Evolutionary conservation across 2,888 invertebrate species (phyloP), one percentile per base, ranked within the genome.

Genomic region (Emmelina monodactyla): DNA sequence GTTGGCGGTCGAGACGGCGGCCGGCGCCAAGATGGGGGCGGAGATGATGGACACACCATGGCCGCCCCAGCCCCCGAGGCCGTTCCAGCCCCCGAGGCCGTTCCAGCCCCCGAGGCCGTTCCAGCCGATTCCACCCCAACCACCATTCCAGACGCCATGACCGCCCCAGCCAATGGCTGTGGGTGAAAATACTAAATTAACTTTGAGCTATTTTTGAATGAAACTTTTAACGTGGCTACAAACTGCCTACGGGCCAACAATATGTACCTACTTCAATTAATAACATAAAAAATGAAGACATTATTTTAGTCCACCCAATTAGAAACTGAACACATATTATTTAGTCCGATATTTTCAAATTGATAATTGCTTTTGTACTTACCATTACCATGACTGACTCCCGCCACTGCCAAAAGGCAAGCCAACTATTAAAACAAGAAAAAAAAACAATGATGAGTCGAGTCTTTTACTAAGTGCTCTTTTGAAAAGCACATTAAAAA

Each of bases 1-100:
- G 50, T 63, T 71, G 6, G 67, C 64, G 19, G 63, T 55, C 22
- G 76, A 78, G 31, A 73, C 55, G 22, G 69, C 67, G 1, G 68
- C 64, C 0, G 70, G 68, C 2, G 63, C 58, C 15, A 55, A 28
- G 34, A 58, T 47, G 1, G 58, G 53, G 1, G 55, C 49, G 22
- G 42, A 41, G 45, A 53, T 42, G 35, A 56, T 44, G 11, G 53
- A n/a, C n/a, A n/a, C n/a, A n/a, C n/a, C n/a, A n/a, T n/a, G n/a
- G n/a, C n/a, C n/a, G n/a, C n/a, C n/a, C n/a, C n/a, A n/a, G n/a
- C n/a, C n/a, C n/a, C n/a, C n/a, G n/a, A n/a, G n/a, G 25, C 42
- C 51, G 22, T 38, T 37, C 9, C 47, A 41, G 5, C 37, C 32
- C 13, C 49, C 49, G 29, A 30, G 14, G 31, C 40, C 45, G 16